Evolutionary conservation across 2,113 vertebrate genomes (phyloP).

Genomic region (Apodemus speciosus): DNA sequence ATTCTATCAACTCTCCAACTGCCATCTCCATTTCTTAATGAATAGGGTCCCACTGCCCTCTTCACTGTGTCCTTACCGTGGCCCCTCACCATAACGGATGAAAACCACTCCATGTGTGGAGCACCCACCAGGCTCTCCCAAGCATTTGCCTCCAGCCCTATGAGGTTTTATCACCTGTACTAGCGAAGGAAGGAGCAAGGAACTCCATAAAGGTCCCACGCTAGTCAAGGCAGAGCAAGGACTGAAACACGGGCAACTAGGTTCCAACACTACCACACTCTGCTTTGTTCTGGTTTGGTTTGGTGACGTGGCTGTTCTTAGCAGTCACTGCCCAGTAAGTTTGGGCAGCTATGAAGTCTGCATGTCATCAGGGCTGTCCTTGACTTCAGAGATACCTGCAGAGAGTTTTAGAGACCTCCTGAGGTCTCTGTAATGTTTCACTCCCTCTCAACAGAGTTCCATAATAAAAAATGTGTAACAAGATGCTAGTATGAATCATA

Average conservation of each 20-base stretch:
- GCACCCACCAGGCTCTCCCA: not conserved
- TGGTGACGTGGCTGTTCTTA: not conserved
- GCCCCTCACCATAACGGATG: not conserved
- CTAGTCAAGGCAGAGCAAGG: not conserved
- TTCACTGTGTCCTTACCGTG: not conserved
- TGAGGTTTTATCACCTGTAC: not conserved
- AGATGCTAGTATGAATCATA: constrained; percentile 31
- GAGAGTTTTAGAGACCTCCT: not conserved
- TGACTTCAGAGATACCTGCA: constrained; percentile 4
- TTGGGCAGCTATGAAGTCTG: not conserved
- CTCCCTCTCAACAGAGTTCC: not conserved
- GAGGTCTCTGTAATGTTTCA: constrained; percentile 15
- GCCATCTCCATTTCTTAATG: not conserved
- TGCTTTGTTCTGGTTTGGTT: not conserved
- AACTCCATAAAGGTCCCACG: not conserved
- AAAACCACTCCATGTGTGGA: not conserved
- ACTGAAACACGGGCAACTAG: not conserved
- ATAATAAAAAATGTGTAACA: constrained; percentile 23
- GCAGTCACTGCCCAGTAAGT: not conserved
- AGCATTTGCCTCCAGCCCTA: not conserved
- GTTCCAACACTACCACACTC: not conserved
- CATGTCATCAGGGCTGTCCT: not conserved
- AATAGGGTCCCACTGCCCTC: not conserved
- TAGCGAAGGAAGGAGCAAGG: not conserved
- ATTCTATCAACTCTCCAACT: not conserved